Percentiles rank a stretch among this genome's conserved stretches.
phyloP scores from a whole-genome alignment of 2,113 vertebrate species.

The Neopipo cinnamomea region DNA sequence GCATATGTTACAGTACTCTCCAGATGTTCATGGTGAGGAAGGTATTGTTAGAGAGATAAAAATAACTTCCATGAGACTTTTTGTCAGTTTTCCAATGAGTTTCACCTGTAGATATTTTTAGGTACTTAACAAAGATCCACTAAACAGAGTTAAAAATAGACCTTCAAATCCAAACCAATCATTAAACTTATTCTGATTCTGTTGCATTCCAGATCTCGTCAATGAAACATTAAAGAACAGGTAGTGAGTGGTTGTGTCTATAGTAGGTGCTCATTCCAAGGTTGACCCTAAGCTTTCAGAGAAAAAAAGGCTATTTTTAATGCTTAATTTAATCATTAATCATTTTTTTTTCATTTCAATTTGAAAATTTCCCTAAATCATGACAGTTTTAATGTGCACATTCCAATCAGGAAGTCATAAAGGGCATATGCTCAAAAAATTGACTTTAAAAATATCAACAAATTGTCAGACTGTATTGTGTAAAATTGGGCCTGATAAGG shows the following conservation, averaged over 20 bases:
- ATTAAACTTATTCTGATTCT: background rate
- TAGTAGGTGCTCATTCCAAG: background rate
- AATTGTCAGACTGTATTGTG: background rate
- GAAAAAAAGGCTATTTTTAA: background rate
- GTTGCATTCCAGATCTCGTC: background rate
- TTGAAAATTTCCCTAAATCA: background rate
- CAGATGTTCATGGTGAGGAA: background rate
- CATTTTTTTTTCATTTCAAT: background rate
- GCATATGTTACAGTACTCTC: background rate
- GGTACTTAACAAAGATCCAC: background rate
- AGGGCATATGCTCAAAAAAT: background rate
- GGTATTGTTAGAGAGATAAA: background rate
- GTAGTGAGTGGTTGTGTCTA: background rate
- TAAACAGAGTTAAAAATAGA: accelerated
- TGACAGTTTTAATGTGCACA: background rate
- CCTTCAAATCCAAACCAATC: background rate
- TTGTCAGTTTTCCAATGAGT: background rate
- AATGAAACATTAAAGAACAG: background rate
- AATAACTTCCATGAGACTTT: background rate
- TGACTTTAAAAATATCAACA: background rate
- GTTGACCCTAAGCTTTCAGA: background rate
- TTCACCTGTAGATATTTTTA: background rate
- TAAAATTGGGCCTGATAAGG: background rate
- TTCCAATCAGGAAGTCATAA: background rate
- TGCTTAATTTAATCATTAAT: background rate